Base-by-base conservation (phyloP, 2,797 vertebrate species). In the Hafferia zeledoni region DNA sequence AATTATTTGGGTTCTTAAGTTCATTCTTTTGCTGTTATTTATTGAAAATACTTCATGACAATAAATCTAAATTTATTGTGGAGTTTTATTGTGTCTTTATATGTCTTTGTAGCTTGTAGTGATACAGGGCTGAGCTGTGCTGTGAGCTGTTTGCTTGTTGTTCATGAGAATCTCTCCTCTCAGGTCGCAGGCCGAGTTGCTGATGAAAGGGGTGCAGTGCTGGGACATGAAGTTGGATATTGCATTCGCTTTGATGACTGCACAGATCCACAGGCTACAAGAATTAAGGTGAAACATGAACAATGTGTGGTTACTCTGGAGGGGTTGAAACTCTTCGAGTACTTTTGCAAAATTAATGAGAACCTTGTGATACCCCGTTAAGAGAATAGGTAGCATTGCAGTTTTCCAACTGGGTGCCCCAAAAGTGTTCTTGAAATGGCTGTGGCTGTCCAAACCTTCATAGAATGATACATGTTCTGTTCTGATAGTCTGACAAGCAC, bases 171-270 rank as follows among this genome's bases (percentile, higher is more conserved):
- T 78, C 30, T 93, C 91, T 95, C 88, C 89, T 75, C n/a, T 85
- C 93, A 99, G 99, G 99, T 99, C 93, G 98, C 99, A 69, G 98
- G 98, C 70, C 98, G 99, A 75, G 98, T 99, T 61, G 99, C 99
- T 69, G 99, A 99, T 83, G 99, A 99, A 86, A 98, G 99, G 37
- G 99, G 99, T 1, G 99, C 99, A 3, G 96, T 99, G 81, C 84
- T 99, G 87, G 99, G 99, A 28, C 99, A 99, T 3, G 99, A 99
- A 93, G 99, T 99, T 96, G 99, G 99, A 76, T 99, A 99, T 91
- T 99, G 99, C 74, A 99, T 99, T 96, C 98, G 99, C 22, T 99
- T 99, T 87, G 99, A 99, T 11, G 99, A 99, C 98, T 99, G 99
- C 97, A 99, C 99, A 0, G 98, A 99, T 93, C 98, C 98, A 6